Conservation (phyloP, 1,140 invertebrate genomes). For the Calliopsis andreniformis region DNA sequence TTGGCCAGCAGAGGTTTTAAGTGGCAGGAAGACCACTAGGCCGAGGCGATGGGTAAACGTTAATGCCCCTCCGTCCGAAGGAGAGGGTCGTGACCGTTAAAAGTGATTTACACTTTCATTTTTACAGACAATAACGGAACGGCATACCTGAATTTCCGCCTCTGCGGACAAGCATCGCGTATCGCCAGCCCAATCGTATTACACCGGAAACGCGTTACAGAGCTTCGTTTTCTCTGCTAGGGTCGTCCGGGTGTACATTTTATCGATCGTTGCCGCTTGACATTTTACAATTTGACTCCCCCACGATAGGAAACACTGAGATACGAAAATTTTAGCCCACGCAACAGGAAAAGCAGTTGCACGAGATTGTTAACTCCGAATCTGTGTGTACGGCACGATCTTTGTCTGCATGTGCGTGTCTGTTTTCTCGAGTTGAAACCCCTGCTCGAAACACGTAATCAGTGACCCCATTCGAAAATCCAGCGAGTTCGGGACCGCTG, state of each 20-base stretch:
- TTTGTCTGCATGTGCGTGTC: constrained; percentile 28
- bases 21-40: constrained; percentile 20
- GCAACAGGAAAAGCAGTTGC: not conserved
- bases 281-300: not conserved
- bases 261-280: constrained; percentile 24
- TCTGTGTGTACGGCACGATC: not conserved
- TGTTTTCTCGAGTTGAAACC: not conserved
- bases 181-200: not conserved
- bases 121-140: constrained; percentile 6
- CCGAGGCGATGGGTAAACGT: not conserved
- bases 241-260: not conserved
- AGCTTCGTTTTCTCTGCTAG: not conserved
- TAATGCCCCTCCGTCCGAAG: not conserved
- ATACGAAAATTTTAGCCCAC: not conserved
- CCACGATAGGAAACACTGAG: not conserved
- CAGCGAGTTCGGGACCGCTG: not conserved
- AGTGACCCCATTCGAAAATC: not conserved
- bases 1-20: constrained; percentile 33
- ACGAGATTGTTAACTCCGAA: not conserved
- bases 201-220: constrained; percentile 2
- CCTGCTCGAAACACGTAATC: constrained; percentile 1
- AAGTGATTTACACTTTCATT: not conserved
- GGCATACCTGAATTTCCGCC: not conserved
- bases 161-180: not conserved
- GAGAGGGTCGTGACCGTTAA: constrained; percentile 15